Percentiles rank a stretch among this genome's conserved stretches.
phyloP scores from a whole-genome alignment of 2,888 invertebrate species.

The Apotomis betuletana region DNA sequence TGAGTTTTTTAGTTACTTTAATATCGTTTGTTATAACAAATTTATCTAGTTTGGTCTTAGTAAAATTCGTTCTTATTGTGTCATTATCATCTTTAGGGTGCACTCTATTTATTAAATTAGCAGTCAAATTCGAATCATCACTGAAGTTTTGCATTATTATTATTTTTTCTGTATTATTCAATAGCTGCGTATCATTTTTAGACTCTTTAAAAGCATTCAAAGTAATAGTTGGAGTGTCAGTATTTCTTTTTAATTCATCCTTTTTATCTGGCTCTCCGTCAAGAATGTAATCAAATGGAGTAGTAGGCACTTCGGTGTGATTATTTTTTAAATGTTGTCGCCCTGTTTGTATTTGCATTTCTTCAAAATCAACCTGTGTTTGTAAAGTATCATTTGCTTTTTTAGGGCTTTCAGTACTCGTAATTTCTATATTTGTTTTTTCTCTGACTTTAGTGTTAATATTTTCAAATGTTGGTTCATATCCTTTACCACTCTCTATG shows the following conservation, averaged over 20 bases:
- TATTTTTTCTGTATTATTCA: neutral
- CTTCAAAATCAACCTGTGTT: neutral
- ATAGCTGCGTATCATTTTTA: neutral
- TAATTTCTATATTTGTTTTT: neutral
- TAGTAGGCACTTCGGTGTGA: slow-evolving; percentile 1
- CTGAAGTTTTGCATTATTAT: neutral
- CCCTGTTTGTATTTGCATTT: neutral
- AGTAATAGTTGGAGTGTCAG: neutral
- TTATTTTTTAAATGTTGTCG: neutral
- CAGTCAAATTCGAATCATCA: neutral
- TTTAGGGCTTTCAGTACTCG: neutral
- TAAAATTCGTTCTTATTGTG: neutral
- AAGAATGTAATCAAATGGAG: neutral
- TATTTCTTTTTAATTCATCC: neutral
- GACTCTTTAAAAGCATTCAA: neutral
- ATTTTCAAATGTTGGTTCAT: slow-evolving; percentile 10
- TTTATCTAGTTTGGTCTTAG: neutral
- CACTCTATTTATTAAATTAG: neutral
- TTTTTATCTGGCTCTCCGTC: neutral
- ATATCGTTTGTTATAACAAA: neutral
- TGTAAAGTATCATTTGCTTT: neutral
- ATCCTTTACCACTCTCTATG: neutral
- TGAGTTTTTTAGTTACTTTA: neutral
- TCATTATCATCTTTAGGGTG: slow-evolving; percentile 2
- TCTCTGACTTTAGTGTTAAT: slow-evolving; percentile 13